Base-by-base conservation (phyloP, 2,888 invertebrate genomes). In the Cheilosia scutellata region DNA sequence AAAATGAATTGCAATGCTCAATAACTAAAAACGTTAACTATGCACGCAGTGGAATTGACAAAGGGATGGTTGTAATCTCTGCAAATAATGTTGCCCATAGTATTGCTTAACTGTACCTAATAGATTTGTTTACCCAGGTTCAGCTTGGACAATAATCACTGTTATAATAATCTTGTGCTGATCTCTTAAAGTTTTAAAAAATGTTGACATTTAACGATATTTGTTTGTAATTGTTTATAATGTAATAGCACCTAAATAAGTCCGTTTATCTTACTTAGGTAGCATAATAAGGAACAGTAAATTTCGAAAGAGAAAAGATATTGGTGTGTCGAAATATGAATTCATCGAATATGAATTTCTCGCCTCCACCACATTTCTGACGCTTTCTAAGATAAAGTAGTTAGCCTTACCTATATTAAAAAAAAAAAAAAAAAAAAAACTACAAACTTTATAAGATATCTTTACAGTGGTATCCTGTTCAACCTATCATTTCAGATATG, bases 401-500 rank as follows among this genome's bases (percentile, higher is more conserved):
- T 62, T 53, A 44, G 31, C 1, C 29, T 31, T 31, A 55, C 31
- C n/a, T 63, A 51, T 25, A 25, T 63, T 51, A 0, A 53, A 37
- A 27, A 31, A 42, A 51, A 70, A 53, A 31, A n/a, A 0, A 53
- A 37, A 27, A 31, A 16, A 51, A 68, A 60, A 25, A 49, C 42
- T 27, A 33, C 47, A 82, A 75, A 16, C 25, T 27, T 70, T 68
- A 53, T n/a, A 77, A 72, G 47, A 33, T 49, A 49, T 74, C 71
- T 74, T 86, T 66, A 77, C 66, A 78, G 62, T 74, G 75, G 75
- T 87, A 40, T 79, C 51, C 63, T 51, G 51, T 84, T 84, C 27
- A 76, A 82, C 79, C 78, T 87, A 91, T 89, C 90, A 89, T 92
- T 92, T 91, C 92, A 92, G 92, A 92, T 91, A 90, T 92, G 92